Evolutionary conservation across 2,888 invertebrate species (phyloP).

Genomic region (Pseudococcus longispinus): DNA sequence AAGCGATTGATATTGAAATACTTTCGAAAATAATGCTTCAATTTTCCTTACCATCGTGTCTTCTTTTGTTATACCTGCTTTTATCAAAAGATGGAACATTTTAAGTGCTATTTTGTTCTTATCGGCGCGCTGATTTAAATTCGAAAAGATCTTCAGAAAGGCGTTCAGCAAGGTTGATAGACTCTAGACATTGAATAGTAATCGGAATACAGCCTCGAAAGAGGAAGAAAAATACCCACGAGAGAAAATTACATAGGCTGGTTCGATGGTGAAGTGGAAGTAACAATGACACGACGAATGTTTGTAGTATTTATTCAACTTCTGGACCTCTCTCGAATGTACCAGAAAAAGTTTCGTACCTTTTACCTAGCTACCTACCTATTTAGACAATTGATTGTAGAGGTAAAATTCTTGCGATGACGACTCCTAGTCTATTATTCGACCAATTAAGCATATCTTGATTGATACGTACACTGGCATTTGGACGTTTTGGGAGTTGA

Average conservation of each 20-base stretch:
- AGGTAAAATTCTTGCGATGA: no score
- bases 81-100: neutral
- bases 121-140: neutral
- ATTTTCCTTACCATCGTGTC: neutral
- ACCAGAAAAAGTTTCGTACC: neutral
- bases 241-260: neutral
- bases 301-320: neutral
- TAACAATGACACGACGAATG: neutral
- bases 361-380: no score
- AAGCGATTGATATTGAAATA: no score
- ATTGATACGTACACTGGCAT: no score
- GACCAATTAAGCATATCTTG: no score
- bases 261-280: neutral
- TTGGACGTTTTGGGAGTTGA: no score
- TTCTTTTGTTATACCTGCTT: no score
- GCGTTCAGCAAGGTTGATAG: neutral
- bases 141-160: neutral
- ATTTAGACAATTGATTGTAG: no score
- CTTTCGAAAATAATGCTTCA: neutral
- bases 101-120: neutral
- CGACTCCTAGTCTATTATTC: no score
- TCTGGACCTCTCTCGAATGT: neutral
- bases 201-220: neutral
- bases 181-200: neutral
- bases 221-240: neutral